Evolutionary conservation across 2,888 invertebrate species (phyloP).

Genomic region (Agriopis aurantiaria): DNA sequence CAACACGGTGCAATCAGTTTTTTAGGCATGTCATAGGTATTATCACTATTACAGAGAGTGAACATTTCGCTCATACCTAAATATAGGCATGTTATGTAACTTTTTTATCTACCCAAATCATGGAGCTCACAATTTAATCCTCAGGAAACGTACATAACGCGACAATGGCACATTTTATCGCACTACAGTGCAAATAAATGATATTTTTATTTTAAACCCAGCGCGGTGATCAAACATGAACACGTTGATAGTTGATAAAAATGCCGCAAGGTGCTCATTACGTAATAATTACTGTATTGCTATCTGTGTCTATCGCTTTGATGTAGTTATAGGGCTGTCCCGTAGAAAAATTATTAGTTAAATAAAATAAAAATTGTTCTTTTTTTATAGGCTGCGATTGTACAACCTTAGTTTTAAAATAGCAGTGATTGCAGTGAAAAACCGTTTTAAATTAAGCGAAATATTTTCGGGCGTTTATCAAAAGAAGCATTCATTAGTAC

Average conservation of each 20-base stretch:
- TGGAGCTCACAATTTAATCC: neutral
- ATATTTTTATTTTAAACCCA: constrained; percentile 8
- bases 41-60: too few species aligned
- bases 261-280: constrained; percentile 54
- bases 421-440: too few species aligned
- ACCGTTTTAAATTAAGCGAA: too few species aligned
- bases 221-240: constrained; percentile 13
- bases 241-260: constrained; percentile 58
- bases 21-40: too few species aligned
- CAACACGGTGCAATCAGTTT: too few species aligned
- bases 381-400: too few species aligned
- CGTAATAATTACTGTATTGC: constrained; percentile 53
- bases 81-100: constrained; percentile 1
- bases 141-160: neutral
- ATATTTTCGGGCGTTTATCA: too few species aligned
- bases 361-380: too few species aligned
- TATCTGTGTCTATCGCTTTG: constrained; percentile 46
- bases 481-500: too few species aligned
- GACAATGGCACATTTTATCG: constrained; percentile 22
- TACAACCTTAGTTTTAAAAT: too few species aligned
- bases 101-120: constrained; percentile 1
- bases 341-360: neutral
- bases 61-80: constrained; percentile 1
- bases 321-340: constrained; percentile 17
- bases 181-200: constrained; percentile 19